Conservation (phyloP, 1,140 invertebrate genomes). For the Aphelinus certus region DNA sequence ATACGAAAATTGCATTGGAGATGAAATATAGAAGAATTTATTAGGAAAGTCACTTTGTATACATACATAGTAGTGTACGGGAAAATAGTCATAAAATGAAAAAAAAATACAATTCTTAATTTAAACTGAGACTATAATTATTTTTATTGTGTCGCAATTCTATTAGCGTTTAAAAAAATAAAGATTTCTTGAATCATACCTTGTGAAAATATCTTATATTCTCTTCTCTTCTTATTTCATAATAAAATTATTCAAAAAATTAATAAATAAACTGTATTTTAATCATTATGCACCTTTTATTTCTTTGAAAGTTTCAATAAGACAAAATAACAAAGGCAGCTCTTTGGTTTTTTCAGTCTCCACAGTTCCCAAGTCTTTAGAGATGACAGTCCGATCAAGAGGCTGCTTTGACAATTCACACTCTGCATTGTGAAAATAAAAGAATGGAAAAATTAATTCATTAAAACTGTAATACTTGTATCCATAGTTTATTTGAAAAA, state of each 20-base stretch:
- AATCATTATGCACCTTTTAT: slow-evolving; percentile 44
- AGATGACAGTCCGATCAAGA: slow-evolving; percentile 54
- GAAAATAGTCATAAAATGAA: slow-evolving; percentile 34
- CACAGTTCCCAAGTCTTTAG: slow-evolving; percentile 55
- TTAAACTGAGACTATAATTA: slow-evolving; percentile 21
- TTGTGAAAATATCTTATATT: neutral
- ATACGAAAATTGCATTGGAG: neutral
- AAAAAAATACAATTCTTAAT: slow-evolving; percentile 19
- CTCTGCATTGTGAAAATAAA: slow-evolving; percentile 50
- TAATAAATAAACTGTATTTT: too few relatives aligned
- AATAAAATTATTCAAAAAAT: neutral
- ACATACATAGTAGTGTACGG: slow-evolving; percentile 29
- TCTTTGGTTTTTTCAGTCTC: slow-evolving; percentile 56
- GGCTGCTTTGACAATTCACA: slow-evolving; percentile 59
- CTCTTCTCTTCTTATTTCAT: neutral
- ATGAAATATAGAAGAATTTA: slow-evolving; percentile 1
- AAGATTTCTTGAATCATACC: neutral
- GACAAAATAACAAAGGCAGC: slow-evolving; percentile 57
- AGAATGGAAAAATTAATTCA: slow-evolving; percentile 37
- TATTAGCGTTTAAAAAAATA: too few relatives aligned
- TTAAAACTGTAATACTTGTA: neutral
- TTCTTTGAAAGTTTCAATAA: slow-evolving; percentile 58
- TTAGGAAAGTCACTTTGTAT: slow-evolving; percentile 23
- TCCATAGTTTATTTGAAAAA: slow-evolving; percentile 3
- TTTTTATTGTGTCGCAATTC: neutral